These are phyloP conservation scores for Heterochromis multidens DNA, from an alignment of 2,113 vertebrate genomes.

Conservation along the genomic window DNA sequence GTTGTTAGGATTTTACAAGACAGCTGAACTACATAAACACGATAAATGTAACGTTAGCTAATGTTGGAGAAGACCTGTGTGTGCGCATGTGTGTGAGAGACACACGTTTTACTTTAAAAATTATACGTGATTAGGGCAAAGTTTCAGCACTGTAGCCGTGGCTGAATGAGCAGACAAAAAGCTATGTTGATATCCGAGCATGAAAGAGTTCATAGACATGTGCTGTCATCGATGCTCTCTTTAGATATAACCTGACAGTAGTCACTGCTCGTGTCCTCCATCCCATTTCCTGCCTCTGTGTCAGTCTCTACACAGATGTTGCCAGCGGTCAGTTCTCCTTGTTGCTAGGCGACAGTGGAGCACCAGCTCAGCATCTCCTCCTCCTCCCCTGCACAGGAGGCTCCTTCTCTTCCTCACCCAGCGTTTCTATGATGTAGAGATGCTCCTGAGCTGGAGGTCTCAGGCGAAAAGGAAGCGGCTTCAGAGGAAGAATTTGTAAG, in stretches of 20 bases:
- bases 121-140: neutral
- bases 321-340: neutral
- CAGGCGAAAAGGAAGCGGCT: constrained; percentile 10
- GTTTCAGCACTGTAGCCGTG: neutral
- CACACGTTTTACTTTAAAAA: neutral
- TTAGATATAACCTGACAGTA: neutral
- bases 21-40: neutral
- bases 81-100: neutral
- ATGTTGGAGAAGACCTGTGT: neutral
- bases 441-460: constrained; percentile 40
- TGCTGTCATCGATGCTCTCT: neutral
- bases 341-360: constrained; percentile 20
- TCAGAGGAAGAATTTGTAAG: constrained; percentile 69
- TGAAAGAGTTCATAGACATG: neutral
- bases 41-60: neutral
- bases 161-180: neutral
- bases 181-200: too few species aligned
- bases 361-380: constrained; percentile 23
- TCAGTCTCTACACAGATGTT: constrained; percentile 47
- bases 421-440: constrained; percentile 71
- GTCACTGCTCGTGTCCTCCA: neutral
- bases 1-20: neutral
- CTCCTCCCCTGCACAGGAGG: constrained; percentile 17
- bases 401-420: constrained; percentile 57
- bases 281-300: neutral